Base-by-base conservation (phyloP, 2,888 invertebrate species). In the Pachydiplax longipennis region DNA sequence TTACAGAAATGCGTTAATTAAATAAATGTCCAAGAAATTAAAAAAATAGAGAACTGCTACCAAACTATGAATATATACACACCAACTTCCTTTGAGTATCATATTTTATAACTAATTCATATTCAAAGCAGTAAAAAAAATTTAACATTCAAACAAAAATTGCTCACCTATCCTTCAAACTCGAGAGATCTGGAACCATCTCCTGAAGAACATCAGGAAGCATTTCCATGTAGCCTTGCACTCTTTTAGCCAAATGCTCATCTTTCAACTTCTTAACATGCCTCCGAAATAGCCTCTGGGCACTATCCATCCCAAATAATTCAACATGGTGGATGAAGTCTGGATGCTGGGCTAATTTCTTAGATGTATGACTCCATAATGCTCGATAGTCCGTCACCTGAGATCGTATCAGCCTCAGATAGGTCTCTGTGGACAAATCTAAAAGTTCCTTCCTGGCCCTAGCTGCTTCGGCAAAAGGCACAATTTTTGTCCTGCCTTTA, bases 311-410 rank as follows among this genome's bases (percentile, higher is more conserved):
- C 90, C 99, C 99, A 94, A 98, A 98, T 91, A 98, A 95, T 93
- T 98, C 98, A 61, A 97, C 96, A 94, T 97, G 98, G 94, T 97
- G 97, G 91, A 96, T 95, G 96, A 98, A 99, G 93, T 99, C 99
- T 90, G 97, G 97, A 93, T 98, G 97, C 92, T 97, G 97, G 91
- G 97, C 96, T 91, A 99, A 95, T 94, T 97, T 97, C 94, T 98
- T 98, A 92, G 97, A 97, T 18, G 97, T 97, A 92, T 97, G 96
- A 65, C 97, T 97, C 98, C 98, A 99, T 92, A 97, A 95, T 92
- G 98, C 97, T 93, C 97, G 96, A 94, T 95, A 94, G 93, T 95
- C 95, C 92, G 93, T 94, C 15, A 97, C 97, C 93, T 98, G 98
- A 93, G 97, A 95, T 92, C 97, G 95, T 92, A 99, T 97, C 61